These are phyloP conservation scores for Knipowitschia caucasica DNA, from an alignment of 2,797 vertebrate genomes.

Conservation along the genomic window DNA sequence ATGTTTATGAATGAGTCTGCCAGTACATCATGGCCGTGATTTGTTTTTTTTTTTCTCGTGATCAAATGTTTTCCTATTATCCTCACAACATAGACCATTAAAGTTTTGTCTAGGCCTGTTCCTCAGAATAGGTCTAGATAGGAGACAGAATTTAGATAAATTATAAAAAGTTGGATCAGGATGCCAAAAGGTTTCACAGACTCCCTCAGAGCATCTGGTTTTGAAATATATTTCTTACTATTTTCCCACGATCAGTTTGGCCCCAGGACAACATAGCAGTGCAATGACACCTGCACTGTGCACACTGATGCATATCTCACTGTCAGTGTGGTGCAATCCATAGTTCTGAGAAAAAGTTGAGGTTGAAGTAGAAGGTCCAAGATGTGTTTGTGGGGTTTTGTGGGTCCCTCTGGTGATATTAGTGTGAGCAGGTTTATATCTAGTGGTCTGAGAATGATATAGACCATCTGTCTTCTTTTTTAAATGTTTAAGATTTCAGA, in stretches of 20 bases:
- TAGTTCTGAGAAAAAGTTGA: conserved; percentile 18
- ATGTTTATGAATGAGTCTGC: conserved; percentile 34
- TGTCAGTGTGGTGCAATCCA: conserved; percentile 11
- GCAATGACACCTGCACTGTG: conserved; percentile 50
- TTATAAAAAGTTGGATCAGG: conserved; percentile 33
- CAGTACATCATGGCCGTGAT: conserved; percentile 22
- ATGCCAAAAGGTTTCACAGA: conserved; percentile 47
- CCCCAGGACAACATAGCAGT: conserved; percentile 56
- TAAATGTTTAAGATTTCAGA: neutral
- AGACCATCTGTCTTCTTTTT: neutral
- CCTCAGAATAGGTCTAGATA: no score
- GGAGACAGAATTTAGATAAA: conserved; percentile 39
- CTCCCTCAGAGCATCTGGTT: conserved; percentile 53
- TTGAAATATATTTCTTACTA: conserved; percentile 42
- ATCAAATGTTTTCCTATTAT: no score
- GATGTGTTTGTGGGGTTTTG: conserved; percentile 14
- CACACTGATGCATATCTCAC: conserved; percentile 35
- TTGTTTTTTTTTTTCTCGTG: conserved; percentile 25
- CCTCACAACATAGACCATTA: neutral
- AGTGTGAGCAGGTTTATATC: neutral
- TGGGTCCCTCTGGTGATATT: conserved; percentile 11
- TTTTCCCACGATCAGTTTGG: conserved; percentile 65
- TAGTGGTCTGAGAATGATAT: neutral
- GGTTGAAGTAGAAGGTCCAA: neutral
- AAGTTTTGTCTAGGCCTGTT: neutral